These are phyloP conservation scores for Equus quagga DNA, from an alignment of 2,113 vertebrate genomes.

Conservation along the genomic window DNA sequence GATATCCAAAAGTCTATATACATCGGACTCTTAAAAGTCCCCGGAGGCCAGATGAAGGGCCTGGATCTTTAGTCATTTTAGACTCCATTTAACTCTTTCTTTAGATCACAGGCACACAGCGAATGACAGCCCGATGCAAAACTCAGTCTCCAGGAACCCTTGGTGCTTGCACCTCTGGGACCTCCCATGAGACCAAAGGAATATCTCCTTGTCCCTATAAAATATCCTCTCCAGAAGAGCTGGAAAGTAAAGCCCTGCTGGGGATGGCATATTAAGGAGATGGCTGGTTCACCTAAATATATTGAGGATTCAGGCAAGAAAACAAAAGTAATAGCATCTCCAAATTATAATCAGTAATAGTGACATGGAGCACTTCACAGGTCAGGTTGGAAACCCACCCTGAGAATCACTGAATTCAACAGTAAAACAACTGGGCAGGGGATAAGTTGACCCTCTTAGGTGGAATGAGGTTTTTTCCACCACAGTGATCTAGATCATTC, in stretches of 20 bases:
- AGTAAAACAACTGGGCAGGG: background rate
- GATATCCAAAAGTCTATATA: background rate
- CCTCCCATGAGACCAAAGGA: background rate
- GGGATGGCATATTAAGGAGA: background rate
- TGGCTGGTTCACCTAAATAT: background rate
- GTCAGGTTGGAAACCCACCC: background rate
- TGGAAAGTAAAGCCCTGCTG: background rate
- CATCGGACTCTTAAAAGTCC: background rate
- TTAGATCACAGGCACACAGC: background rate
- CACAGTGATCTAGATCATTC: background rate
- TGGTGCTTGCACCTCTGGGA: background rate
- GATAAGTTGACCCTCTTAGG: background rate
- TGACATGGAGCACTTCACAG: background rate
- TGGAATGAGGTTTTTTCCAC: background rate
- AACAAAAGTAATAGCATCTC: background rate
- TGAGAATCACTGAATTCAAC: background rate
- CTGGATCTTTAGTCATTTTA: background rate
- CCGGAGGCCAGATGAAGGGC: background rate
- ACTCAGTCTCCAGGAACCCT: background rate
- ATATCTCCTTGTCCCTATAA: background rate
- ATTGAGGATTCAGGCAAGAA: background rate
- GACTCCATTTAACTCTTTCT: background rate
- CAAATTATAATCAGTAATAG: background rate
- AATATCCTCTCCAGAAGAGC: background rate
- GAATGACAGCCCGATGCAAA: background rate